Conservation (phyloP, 2,888 invertebrate species). For the Matsumyia berberina region DNA sequence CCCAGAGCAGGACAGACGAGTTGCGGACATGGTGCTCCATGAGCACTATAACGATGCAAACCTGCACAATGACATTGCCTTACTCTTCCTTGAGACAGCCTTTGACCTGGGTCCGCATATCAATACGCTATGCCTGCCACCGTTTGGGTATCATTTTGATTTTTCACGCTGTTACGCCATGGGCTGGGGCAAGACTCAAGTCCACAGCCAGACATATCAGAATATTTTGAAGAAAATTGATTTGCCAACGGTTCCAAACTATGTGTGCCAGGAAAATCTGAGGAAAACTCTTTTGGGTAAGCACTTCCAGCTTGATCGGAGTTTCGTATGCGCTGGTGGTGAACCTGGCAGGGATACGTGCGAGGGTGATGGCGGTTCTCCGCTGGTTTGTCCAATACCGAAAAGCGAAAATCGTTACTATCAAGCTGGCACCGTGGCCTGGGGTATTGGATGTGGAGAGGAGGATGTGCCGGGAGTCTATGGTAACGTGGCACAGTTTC, state of each 20-base stretch:
- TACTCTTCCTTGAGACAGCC: slow-evolving; percentile 87
- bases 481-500: slow-evolving; percentile 87
- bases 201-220: slow-evolving; percentile 84
- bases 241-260: slow-evolving; percentile 87
- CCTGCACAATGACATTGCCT: slow-evolving; percentile 89
- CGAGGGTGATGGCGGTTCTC: slow-evolving; percentile 89
- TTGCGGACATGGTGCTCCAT: slow-evolving; percentile 81
- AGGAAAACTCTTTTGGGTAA: slow-evolving; percentile 87
- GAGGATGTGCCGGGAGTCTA: slow-evolving; percentile 89
- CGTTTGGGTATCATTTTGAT: slow-evolving; percentile 84
- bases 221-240: slow-evolving; percentile 89
- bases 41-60: slow-evolving; percentile 86
- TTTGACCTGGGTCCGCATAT: slow-evolving; percentile 88
- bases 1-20: slow-evolving; percentile 88
- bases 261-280: slow-evolving; percentile 84
- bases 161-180: slow-evolving; percentile 78
- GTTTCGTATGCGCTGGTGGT: slow-evolving; percentile 92
- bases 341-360: slow-evolving; percentile 85
- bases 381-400: slow-evolving; percentile 88
- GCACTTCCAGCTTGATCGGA: slow-evolving; percentile 87
- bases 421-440: slow-evolving; percentile 84
- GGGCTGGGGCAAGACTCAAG: slow-evolving; percentile 79
- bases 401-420: slow-evolving; percentile 77
- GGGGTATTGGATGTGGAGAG: slow-evolving; percentile 91
- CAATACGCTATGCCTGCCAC: slow-evolving; percentile 88